Base-by-base conservation (phyloP, 1,140 invertebrate species). In the Drosophila ambigua region DNA sequence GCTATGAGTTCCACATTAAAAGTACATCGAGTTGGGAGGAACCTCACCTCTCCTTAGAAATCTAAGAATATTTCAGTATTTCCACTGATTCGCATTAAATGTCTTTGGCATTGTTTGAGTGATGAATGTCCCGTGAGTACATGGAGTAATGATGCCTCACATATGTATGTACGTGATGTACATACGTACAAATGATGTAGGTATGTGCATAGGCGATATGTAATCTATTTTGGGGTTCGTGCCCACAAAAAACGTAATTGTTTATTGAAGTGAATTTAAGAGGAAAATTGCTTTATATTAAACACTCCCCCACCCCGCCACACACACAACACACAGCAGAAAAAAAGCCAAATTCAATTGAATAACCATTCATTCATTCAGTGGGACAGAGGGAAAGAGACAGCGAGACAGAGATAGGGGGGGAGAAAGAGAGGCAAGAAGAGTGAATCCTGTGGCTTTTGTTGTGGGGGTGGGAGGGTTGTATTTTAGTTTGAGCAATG, bases 261-360 rank as follows among this genome's bases (percentile, higher is more conserved):
- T 77, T 85, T 85, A 85, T 80, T 85, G 81, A 85, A 85, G 81
- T 85, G 81, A 85, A 85, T 80, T 85, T 85, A 61, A 85, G 77
- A 77, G 81, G 81, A 85, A 85, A 85, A 85, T 85, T 85, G 81
- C 81, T 85, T 85, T 85, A 80, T 85, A 84, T 79, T 77, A 84
- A 85, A 84, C 84, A 79, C 78, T 57, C 61, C 60, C 64, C 64
- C 62, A n/a, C 26, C 6, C 26, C 26, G 2, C 6, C 6, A 35
- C 8, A 35, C 31, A 35, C 31, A 35, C 31, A 31, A 8, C 31
- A n/a, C 8, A 16, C 5, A 11, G 2, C 6, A 49, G 28, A 23
- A 55, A 59, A 48, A 48, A 35, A 43, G 31, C 31, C 44, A 44
- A 63, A 66, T 50, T 66, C 63, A 66, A 66, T 66, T 66, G 59